Base-by-base conservation (phyloP, 1,140 invertebrate species). In the Lepidurus apus region DNA sequence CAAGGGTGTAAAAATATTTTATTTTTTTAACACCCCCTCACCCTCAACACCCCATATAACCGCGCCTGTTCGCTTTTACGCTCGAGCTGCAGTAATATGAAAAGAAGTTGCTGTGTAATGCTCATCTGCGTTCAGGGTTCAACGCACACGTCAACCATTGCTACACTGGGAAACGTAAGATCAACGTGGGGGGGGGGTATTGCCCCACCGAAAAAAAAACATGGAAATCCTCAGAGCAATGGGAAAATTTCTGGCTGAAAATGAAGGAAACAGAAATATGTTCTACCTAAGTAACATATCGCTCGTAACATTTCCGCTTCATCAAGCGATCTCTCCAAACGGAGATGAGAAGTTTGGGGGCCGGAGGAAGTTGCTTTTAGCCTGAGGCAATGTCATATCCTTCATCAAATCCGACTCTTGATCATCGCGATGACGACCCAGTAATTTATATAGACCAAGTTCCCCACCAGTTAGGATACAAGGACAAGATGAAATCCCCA, bases 31-130 rank as follows among this genome's bases (percentile, higher is more conserved):
- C 53, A 11, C 53, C 10, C 53, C 53, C 1, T 65, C 17, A 21
- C 53, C 53, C 53, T 17, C 8, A 65, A 47, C 45, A 47, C 45
- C 53, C 53, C 53, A 9, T 21, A 65, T 65, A 65, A 65, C 53
- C 53, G 1, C 53, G 17, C 17, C 6, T 65, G 21, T 17, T 65
- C 53, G 6, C 2, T 65, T 65, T 65, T 65, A 17, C 53, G 53
- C 53, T 65, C 6, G 53, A 21, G 53, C 21, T 65, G 17, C 53
- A 65, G 8, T 65, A 65, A n/a, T 65, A 65, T 65, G 53, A 65
- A 65, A 65, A 65, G 53, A 65, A 65, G 53, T 65, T 65, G 53
- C 53, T 65, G 53, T 65, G 53, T 65, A 65, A 65, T 65, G 53
- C 21, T 65, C 53, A 65, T 65, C 53, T 65, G 53, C 53, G 53